Evolutionary conservation across 2,113 vertebrate genomes (phyloP).

Genomic region (Gymnocephalus cernua): DNA sequence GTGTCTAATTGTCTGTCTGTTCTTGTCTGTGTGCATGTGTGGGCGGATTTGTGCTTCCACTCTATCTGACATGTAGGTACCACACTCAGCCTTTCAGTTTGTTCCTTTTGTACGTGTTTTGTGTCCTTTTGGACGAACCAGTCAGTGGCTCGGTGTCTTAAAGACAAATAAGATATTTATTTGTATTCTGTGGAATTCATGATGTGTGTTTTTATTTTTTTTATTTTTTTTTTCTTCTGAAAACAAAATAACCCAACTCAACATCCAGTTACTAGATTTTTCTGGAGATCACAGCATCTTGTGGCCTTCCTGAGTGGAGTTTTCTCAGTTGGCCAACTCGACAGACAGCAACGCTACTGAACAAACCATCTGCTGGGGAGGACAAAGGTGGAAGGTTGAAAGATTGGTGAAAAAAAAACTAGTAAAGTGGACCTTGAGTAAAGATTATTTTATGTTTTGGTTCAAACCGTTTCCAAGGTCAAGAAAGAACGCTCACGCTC

Average conservation of each 20-base stretch:
- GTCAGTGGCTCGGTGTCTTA: not conserved
- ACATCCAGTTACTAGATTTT: not conserved
- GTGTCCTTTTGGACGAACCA: too few species aligned
- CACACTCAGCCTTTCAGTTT: not conserved
- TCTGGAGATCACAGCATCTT: not conserved
- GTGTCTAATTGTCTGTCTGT: constrained; percentile 63
- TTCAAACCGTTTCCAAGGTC: not conserved
- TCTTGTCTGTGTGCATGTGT: constrained; percentile 39
- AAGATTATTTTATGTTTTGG: not conserved
- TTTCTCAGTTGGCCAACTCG: not conserved
- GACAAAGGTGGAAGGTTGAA: not conserved
- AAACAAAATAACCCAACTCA: not conserved
- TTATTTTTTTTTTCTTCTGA: too few species aligned
- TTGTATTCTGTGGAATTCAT: not conserved
- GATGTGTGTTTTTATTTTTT: too few species aligned
- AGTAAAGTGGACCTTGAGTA: not conserved
- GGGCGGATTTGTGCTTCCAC: constrained; percentile 21
- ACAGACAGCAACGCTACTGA: not conserved
- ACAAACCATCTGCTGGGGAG: not conserved
- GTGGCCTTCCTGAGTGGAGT: not conserved
- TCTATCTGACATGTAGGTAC: not conserved
- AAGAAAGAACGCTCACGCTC: not conserved
- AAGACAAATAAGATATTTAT: not conserved
- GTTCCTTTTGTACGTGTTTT: not conserved
- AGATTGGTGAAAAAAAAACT: not conserved